Base-by-base conservation (phyloP, 2,888 invertebrate species). In the Enchytraeus crypticus region DNA sequence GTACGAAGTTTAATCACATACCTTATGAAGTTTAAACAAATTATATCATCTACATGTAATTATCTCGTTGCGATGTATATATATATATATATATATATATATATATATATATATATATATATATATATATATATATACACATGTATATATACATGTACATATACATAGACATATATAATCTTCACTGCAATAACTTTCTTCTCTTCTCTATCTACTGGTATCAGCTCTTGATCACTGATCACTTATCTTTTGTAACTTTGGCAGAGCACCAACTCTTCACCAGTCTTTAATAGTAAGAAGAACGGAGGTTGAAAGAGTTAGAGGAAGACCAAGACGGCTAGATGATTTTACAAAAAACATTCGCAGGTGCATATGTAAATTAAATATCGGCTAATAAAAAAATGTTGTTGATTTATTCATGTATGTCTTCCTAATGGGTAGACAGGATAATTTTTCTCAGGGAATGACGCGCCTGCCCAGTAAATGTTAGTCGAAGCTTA, bases 171-270 rank as follows among this genome's bases (percentile, higher is more conserved):
- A n/a, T n/a, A n/a, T n/a, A n/a, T n/a, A n/a, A n/a, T n/a, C n/a
- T n/a, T n/a, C n/a, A n/a, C n/a, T n/a, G n/a, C n/a, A n/a, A n/a
- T 14, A 58, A 61, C 51, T 27, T 59, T 61, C 53, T 30, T 53
- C 61, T 59, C 27, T 53, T 61, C 61, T 21, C 53, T 61, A 53
- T 30, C 61, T 61, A 43, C 27, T 53, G 60, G 45, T 30, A 51
- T 61, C 53, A 51, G 47, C 61, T 46, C 27, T 51, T 61, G 55
- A 53, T 38, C 51, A 51, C 34, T 53, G 60, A 43, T 8, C 51
- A 61, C 61, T 21, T 59, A 43, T 51, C 27, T 47, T 61, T 59
- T 34, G 53, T 60, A 58, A 46, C 56, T 51, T 51, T 55, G 55
- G 38, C 63, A 49, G 29, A 57, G 47, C 56, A 49, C 61, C 53